Percentiles rank a stretch among this genome's conserved stretches.
phyloP scores from a whole-genome alignment of 1,140 invertebrate genomes.

The Ganaspis sp. region DNA sequence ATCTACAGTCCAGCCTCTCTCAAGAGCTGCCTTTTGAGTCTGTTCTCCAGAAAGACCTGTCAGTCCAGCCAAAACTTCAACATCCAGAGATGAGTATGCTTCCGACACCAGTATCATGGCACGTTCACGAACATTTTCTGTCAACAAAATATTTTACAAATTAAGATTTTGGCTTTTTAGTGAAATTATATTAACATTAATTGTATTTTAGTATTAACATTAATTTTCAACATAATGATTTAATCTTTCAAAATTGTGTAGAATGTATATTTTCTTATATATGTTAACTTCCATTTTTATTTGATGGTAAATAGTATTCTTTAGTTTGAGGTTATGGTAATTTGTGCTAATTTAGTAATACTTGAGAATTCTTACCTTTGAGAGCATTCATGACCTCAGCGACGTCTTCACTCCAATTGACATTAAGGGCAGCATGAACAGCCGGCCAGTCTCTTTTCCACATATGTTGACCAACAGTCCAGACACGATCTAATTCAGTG shows the following conservation, averaged over 20 bases:
- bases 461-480: conserved; percentile 89
- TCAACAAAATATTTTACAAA: conserved; percentile 59
- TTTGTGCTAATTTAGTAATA: background rate
- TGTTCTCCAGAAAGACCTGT: conserved; percentile 83
- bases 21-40: conserved; percentile 78
- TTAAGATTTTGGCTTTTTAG: too few species aligned
- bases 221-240: too few species aligned
- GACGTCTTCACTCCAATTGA: conserved; percentile 85
- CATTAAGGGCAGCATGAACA: conserved; percentile 83
- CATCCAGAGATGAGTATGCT: conserved; percentile 88
- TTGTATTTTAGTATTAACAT: too few species aligned
- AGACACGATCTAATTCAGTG: conserved; percentile 85
- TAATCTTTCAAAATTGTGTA: too few species aligned
- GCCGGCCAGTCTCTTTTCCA: conserved; percentile 89
- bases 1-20: conserved; percentile 82
- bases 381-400: conserved; percentile 86
- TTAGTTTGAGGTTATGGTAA: too few species aligned
- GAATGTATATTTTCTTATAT: too few species aligned
- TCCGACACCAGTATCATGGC: conserved; percentile 85
- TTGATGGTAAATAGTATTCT: too few species aligned
- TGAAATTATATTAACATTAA: too few species aligned
- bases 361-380: conserved; percentile 78
- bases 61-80: conserved; percentile 84
- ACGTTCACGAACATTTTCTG: conserved; percentile 85
- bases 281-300: too few species aligned